phyloP scores from a whole-genome alignment of 2,888 invertebrate genomes.

The Linyphia triangularis region DNA sequence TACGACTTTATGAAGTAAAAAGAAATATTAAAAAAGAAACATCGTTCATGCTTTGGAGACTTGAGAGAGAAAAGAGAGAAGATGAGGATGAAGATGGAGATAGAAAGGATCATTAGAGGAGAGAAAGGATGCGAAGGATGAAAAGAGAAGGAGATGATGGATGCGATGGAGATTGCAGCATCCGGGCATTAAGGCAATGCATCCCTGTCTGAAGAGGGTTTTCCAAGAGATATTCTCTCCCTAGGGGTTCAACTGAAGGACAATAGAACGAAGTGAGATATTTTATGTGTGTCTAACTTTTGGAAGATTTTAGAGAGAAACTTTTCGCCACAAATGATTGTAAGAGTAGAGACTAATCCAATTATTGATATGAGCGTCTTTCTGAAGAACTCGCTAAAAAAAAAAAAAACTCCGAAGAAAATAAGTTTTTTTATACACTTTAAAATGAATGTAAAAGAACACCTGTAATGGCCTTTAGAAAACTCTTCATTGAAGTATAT shows the following conservation, averaged over 20 bases:
- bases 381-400: neutral
- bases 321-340: constrained; percentile 32
- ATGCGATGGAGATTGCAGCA: constrained; percentile 67
- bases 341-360: constrained; percentile 5
- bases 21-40: constrained; percentile 37
- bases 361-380: constrained; percentile 27
- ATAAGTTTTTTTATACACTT: too few relatives aligned
- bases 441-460: too few relatives aligned
- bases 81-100: constrained; percentile 68
- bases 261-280: constrained; percentile 55
- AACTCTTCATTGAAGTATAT: too few relatives aligned
- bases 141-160: constrained; percentile 69
- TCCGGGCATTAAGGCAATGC: constrained; percentile 64
- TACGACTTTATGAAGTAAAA: constrained; percentile 13
- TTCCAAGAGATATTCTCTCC: constrained; percentile 55
- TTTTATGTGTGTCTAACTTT: constrained; percentile 52
- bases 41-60: constrained; percentile 46
- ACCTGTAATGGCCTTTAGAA: too few relatives aligned
- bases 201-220: constrained; percentile 49
- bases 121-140: constrained; percentile 68
- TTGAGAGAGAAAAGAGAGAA: constrained; percentile 32
- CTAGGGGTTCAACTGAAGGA: constrained; percentile 43
- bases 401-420: too few relatives aligned
- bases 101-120: constrained; percentile 67
- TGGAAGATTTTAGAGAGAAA: constrained; percentile 34